Percentiles rank a stretch among this genome's conserved stretches.
These are phyloP conservation scores for Oryzias melastigma DNA, from an alignment of 2,113 vertebrate species.

Conservation along the genomic window DNA sequence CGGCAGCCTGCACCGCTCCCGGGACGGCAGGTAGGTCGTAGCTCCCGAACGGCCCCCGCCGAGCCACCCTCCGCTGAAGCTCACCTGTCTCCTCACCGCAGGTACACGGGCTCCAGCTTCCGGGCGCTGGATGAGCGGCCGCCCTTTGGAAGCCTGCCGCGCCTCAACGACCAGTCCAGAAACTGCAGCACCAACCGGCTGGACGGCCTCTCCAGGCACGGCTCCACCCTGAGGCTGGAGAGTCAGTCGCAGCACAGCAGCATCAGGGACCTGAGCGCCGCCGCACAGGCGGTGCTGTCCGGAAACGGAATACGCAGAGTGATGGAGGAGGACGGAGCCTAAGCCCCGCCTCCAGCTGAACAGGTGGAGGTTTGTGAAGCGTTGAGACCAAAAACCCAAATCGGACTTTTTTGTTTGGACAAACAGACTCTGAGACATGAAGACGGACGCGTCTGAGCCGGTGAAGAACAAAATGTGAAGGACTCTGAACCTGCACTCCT, in stretches of 20 bases:
- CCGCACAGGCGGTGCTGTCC: constrained; percentile 71
- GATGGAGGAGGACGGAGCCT: constrained; percentile 83
- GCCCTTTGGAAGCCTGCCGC: constrained; percentile 86
- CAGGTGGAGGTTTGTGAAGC: background rate
- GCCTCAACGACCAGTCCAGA: constrained; percentile 79
- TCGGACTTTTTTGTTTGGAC: no score
- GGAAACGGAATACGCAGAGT: constrained; percentile 90
- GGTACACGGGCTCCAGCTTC: constrained; percentile 89
- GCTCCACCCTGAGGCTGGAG: constrained; percentile 87
- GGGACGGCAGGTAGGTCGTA: constrained; percentile 85
- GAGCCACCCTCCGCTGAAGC: background rate
- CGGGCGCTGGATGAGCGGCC: constrained; percentile 84
- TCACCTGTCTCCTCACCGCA: constrained; percentile 34
- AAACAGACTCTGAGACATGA: no score
- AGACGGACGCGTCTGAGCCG: constrained; percentile 8
- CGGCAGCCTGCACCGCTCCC: constrained; percentile 89
- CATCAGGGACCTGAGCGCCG: constrained; percentile 83
- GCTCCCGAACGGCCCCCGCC: accelerated
- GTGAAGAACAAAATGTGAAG: background rate
- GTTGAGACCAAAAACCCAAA: background rate
- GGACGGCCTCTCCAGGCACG: constrained; percentile 81
- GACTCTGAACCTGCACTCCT: no score
- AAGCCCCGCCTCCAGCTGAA: constrained; percentile 18
- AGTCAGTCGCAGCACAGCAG: constrained; percentile 90
- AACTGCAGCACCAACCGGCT: constrained; percentile 66